phyloP scores from a whole-genome alignment of 2,113 vertebrate genomes.

The Neogale vison region DNA sequence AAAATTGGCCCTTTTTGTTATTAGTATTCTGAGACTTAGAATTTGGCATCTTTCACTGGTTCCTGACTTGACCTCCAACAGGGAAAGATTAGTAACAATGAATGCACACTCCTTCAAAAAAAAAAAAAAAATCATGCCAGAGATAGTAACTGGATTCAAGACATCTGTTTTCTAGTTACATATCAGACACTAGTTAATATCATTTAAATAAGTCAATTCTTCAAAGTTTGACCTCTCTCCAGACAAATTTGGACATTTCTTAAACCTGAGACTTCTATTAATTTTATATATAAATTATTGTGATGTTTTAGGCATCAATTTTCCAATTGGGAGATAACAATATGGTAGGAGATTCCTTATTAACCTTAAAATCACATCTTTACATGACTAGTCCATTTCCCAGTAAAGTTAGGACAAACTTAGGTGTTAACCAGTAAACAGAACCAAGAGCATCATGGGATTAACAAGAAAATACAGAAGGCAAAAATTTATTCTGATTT shows the following conservation, averaged over 20 bases:
- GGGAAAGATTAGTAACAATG: background rate
- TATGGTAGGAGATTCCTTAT: background rate
- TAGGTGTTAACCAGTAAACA: background rate
- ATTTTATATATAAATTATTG: background rate
- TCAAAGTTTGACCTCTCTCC: background rate
- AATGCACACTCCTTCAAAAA: background rate
- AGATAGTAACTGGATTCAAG: background rate
- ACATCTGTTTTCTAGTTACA: background rate
- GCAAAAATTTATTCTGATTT: background rate
- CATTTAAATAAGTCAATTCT: background rate
- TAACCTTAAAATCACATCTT: background rate
- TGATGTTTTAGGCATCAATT: background rate
- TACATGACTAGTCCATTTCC: background rate
- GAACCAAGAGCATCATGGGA: background rate
- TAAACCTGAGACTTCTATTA: background rate
- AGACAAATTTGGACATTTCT: background rate
- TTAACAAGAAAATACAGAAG: background rate
- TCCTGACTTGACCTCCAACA: background rate
- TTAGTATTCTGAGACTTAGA: background rate
- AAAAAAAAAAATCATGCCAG: background rate
- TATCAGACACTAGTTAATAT: background rate
- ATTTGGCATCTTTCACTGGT: background rate
- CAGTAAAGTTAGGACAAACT: background rate
- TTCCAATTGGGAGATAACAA: background rate
- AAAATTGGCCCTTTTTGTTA: background rate